phyloP scores from a whole-genome alignment of 92 coral and sea anemone genomes.

The Epizoanthus scotinus region DNA sequence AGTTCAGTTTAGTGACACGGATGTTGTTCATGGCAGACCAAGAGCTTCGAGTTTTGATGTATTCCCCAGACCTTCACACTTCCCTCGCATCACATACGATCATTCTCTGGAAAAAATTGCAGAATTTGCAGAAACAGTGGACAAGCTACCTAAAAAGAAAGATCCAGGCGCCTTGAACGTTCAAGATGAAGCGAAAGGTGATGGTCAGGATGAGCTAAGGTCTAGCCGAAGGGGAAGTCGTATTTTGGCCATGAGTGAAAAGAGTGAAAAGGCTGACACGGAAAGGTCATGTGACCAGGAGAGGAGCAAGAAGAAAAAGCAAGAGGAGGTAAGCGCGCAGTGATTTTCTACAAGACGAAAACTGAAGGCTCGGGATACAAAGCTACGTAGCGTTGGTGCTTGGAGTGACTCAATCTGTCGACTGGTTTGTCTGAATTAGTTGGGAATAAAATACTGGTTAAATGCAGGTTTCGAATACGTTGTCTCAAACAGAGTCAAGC shows the following conservation, averaged over 20 bases:
- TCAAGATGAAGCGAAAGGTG: background rate
- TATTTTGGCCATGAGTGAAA: background rate
- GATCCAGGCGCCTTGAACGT: background rate
- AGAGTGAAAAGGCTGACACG: background rate
- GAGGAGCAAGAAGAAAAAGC: background rate
- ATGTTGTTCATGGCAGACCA: background rate
- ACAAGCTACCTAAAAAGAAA: background rate
- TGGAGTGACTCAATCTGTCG: no score
- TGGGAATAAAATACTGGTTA: no score
- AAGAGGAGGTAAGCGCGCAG: conserved; percentile 4
- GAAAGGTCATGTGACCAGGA: background rate
- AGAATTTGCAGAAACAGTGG: conserved; percentile 12
- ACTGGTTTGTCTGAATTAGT: no score
- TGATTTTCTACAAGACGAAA: no score
- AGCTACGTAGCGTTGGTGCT: no score
- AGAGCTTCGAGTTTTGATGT: conserved; percentile 1
- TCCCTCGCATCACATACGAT: background rate
- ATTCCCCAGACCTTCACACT: conserved; percentile 15
- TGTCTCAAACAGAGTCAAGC: no score
- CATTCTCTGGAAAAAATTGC: conserved; percentile 24
- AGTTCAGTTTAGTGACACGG: background rate
- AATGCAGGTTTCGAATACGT: no score
- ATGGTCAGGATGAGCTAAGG: background rate
- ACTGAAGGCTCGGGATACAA: no score
- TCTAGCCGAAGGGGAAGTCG: background rate